phyloP scores from a whole-genome alignment of 1,140 invertebrate genomes.

The Popillia japonica region DNA sequence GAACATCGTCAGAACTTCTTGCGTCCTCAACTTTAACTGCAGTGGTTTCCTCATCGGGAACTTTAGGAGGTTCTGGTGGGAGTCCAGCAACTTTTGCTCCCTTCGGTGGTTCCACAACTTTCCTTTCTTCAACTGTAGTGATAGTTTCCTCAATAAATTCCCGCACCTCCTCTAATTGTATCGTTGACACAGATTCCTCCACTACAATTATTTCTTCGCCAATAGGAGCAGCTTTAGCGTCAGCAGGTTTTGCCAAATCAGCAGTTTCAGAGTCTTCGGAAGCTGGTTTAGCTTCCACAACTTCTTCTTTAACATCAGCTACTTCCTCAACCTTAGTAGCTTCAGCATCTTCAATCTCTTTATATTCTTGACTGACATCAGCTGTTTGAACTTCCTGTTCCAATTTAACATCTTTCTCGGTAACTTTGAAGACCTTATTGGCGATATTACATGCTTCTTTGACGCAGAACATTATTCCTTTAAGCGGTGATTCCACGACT shows the following conservation, averaged over 20 bases:
- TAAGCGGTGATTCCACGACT: slow-evolving; percentile 56
- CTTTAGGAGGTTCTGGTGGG: neutral
- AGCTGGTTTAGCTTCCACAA: neutral
- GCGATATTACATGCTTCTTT: slow-evolving; percentile 45
- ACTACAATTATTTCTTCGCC: neutral
- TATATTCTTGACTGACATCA: neutral
- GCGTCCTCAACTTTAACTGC: neutral
- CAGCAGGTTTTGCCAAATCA: neutral
- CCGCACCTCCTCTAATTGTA: neutral
- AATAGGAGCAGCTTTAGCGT: neutral
- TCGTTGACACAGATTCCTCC: neutral
- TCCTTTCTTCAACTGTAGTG: neutral
- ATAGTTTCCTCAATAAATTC: neutral
- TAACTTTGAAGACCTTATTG: slow-evolving; percentile 40
- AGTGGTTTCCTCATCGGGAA: neutral
- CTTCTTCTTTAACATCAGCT: neutral
- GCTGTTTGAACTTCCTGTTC: neutral
- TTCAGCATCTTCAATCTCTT: slow-evolving; percentile 10
- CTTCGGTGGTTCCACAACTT: neutral
- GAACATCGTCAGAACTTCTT: neutral
- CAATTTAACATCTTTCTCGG: neutral
- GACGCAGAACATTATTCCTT: slow-evolving; percentile 45
- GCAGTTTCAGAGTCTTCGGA: neutral
- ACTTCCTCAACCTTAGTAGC: neutral
- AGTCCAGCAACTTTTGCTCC: neutral